A percentile compares a stretch with the other conserved stretches of the same genome.
Conservation (phyloP, 2,888 invertebrate genomes). For the Frankliniella intonsa region DNA sequence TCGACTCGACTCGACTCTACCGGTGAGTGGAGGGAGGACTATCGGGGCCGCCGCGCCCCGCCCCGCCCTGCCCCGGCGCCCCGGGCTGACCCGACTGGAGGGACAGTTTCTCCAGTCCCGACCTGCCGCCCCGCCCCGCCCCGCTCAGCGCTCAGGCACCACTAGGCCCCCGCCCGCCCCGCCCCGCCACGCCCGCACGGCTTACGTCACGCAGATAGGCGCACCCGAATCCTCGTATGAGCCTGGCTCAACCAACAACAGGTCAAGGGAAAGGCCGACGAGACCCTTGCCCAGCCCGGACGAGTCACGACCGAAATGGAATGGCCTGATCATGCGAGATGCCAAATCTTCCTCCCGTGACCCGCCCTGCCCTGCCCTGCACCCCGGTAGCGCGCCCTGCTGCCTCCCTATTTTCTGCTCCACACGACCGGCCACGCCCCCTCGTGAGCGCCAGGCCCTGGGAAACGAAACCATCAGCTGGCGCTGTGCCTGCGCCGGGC, state of each 20-base stretch:
- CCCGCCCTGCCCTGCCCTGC: not conserved
- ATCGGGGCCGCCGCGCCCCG: not conserved
- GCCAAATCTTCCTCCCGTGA: not conserved
- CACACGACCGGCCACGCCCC: no score
- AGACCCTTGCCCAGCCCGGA: not conserved
- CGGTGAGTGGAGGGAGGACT: not conserved
- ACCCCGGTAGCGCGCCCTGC: no score
- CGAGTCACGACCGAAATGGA: slow-evolving; percentile 8
- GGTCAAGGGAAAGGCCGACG: slow-evolving; percentile 7
- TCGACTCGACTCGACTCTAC: no score
- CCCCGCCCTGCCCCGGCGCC: not conserved
- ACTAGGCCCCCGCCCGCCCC: not conserved
- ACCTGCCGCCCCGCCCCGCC: no score
- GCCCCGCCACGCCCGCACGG: not conserved
- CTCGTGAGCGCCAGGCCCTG: no score
- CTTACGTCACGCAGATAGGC: slow-evolving; percentile 6
- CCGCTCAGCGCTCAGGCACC: no score
- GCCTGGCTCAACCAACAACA: not conserved
- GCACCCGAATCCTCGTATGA: not conserved
- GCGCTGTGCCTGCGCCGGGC: not conserved
- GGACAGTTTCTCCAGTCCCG: no score
- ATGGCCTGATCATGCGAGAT: not conserved
- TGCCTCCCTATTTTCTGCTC: no score
- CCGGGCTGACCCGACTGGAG: not conserved
- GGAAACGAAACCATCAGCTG: no score